These are phyloP conservation scores for Drosophila austrosaltans DNA, from an alignment of 2,888 invertebrate genomes.

Conservation along the genomic window DNA sequence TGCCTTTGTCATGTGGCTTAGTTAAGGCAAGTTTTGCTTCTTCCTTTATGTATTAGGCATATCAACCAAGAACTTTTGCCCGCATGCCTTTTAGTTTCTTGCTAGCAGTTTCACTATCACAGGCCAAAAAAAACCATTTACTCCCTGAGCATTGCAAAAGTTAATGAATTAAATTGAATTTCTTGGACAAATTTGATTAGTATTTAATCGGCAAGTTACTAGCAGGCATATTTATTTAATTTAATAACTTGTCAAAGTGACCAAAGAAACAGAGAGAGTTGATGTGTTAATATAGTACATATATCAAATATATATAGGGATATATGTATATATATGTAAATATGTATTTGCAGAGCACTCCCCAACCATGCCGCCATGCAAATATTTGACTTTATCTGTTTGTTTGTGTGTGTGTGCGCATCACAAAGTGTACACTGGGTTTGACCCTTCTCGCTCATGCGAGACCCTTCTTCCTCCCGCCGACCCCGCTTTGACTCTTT, in stretches of 20 bases:
- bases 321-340: slow-evolving; percentile 11
- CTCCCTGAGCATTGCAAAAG: slow-evolving; percentile 16
- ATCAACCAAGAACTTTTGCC: slow-evolving; percentile 22
- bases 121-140: slow-evolving; percentile 33
- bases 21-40: slow-evolving; percentile 32
- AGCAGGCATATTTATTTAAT: slow-evolving; percentile 56
- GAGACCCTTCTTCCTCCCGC: background rate
- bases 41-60: slow-evolving; percentile 35
- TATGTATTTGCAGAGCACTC: slow-evolving; percentile 40
- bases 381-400: slow-evolving; percentile 28
- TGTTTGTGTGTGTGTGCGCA: slow-evolving; percentile 42
- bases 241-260: slow-evolving; percentile 61
- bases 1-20: slow-evolving; percentile 40
- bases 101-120: slow-evolving; percentile 9
- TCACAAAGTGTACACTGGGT: slow-evolving; percentile 53
- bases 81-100: slow-evolving; percentile 25
- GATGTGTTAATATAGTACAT: background rate
- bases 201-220: slow-evolving; percentile 64
- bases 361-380: slow-evolving; percentile 27
- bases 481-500: slow-evolving; percentile 12
- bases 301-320: background rate
- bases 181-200: slow-evolving; percentile 68
- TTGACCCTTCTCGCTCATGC: slow-evolving; percentile 18
- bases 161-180: slow-evolving; percentile 67
- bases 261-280: background rate